Conservation (phyloP, 2,888 invertebrate species). For the Drosophila mettleri region DNA sequence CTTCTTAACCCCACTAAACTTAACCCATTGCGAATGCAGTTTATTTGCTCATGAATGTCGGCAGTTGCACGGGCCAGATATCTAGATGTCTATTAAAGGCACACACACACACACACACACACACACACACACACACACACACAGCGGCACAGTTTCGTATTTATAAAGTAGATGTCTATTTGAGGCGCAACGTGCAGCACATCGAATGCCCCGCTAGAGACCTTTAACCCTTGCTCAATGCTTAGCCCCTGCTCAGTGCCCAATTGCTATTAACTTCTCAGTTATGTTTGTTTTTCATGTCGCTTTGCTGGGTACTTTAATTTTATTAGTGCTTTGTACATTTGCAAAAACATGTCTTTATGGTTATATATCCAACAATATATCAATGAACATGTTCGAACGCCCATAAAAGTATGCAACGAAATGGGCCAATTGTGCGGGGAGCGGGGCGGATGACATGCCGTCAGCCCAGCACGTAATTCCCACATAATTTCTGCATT, state of each 20-base stretch:
- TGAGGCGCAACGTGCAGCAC: constrained; percentile 3
- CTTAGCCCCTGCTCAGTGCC: background rate
- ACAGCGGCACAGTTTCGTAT: too few relatives aligned
- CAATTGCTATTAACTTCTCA: background rate
- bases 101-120: background rate
- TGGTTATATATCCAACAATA: too few relatives aligned
- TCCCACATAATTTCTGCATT: constrained; percentile 50
- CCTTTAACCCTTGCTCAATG: background rate
- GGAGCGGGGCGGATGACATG: background rate
- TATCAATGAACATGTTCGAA: background rate
- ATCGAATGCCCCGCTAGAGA: background rate
- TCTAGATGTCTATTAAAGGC: constrained; percentile 16
- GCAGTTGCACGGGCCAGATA: constrained; percentile 23
- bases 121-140: background rate
- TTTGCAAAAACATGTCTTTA: constrained; percentile 11
- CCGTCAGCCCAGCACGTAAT: constrained; percentile 12
- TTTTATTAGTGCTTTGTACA: constrained; percentile 69
- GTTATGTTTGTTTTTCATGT: constrained; percentile 19
- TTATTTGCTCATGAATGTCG: constrained; percentile 38
- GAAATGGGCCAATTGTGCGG: constrained; percentile 12
- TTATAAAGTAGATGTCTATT: constrained; percentile 12
- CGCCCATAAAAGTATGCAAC: constrained; percentile 55
- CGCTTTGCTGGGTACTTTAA: constrained; percentile 56
- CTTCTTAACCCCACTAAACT: constrained; percentile 12
- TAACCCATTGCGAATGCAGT: constrained; percentile 36